phyloP scores from a whole-genome alignment of 2,888 invertebrate genomes.

The Neoitamus cyanurus region DNA sequence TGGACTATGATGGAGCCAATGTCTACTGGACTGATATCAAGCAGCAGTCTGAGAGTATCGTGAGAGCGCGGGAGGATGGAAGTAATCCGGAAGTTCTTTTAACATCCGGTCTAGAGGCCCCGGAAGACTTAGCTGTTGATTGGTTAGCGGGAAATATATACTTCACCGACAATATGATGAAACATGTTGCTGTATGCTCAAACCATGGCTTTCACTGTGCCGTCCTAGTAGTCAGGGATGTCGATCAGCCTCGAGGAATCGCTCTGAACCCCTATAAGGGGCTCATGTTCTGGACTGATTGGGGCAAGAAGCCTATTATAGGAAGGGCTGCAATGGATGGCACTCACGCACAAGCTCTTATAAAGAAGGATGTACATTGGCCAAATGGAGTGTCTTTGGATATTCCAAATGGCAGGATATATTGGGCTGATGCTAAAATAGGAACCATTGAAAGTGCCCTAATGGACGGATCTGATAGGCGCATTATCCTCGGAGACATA shows the following conservation, averaged over 20 bases:
- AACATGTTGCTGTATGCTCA: slow-evolving; percentile 79
- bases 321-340: slow-evolving; percentile 90
- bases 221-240: slow-evolving; percentile 71
- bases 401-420: slow-evolving; percentile 79
- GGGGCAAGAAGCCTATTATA: slow-evolving; percentile 80
- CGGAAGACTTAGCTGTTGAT: slow-evolving; percentile 82
- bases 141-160: slow-evolving; percentile 84
- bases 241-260: slow-evolving; percentile 76
- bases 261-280: slow-evolving; percentile 77
- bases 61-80: slow-evolving; percentile 73
- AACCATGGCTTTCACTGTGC: slow-evolving; percentile 76
- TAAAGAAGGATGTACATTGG: slow-evolving; percentile 76
- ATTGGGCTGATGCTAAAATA: slow-evolving; percentile 87
- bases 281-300: slow-evolving; percentile 94
- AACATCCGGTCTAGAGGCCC: slow-evolving; percentile 75
- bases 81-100: slow-evolving; percentile 71
- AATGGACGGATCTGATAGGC: slow-evolving; percentile 75
- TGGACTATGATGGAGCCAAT: slow-evolving; percentile 76
- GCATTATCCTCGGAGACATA: slow-evolving; percentile 71
- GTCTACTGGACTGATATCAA: slow-evolving; percentile 84
- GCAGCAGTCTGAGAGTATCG: slow-evolving; percentile 77
- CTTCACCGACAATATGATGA: slow-evolving; percentile 79
- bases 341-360: slow-evolving; percentile 70
- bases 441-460: slow-evolving; percentile 74
- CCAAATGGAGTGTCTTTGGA: slow-evolving; percentile 91